Evolutionary conservation across 2,888 invertebrate genomes (phyloP).

Genomic region (Drosophila longiperda): DNA sequence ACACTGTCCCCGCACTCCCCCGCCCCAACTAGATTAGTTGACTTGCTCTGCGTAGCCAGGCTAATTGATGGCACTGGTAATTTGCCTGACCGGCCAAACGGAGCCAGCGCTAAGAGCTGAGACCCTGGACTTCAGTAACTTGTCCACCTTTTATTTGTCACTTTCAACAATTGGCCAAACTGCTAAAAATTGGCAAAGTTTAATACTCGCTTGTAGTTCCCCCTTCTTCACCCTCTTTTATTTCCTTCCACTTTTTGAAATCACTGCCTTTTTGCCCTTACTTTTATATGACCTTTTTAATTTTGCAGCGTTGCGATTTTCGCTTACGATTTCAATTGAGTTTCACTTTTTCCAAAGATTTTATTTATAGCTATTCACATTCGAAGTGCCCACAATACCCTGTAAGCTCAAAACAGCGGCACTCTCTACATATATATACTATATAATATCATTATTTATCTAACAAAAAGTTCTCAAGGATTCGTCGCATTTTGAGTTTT

Average conservation of each 20-base stretch:
- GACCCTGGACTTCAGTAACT: neutral
- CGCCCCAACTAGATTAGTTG: neutral
- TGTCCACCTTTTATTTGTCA: neutral
- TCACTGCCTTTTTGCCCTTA: neutral
- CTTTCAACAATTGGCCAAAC: slow-evolving; percentile 2
- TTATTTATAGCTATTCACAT: slow-evolving; percentile 52
- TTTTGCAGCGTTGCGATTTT: slow-evolving; percentile 33
- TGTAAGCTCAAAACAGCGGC: neutral
- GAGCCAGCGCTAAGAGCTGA: neutral
- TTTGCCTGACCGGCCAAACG: slow-evolving; percentile 44
- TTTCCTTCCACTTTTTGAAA: neutral
- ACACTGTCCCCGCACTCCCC: neutral
- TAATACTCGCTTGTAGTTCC: neutral
- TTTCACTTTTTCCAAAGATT: slow-evolving; percentile 53
- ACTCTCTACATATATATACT: neutral
- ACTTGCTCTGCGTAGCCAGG: slow-evolving; percentile 12
- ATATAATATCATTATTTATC: neutral
- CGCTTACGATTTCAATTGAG: slow-evolving; percentile 37
- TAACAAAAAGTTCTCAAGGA: neutral
- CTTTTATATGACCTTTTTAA: slow-evolving; percentile 18
- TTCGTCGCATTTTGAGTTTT: neutral
- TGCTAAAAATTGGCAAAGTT: neutral
- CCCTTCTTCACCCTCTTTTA: neutral
- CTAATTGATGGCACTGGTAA: slow-evolving; percentile 73
- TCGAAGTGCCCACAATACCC: slow-evolving; percentile 31